phyloP scores from a whole-genome alignment of 2,888 invertebrate species.

The Yponomeuta plumbellus region DNA sequence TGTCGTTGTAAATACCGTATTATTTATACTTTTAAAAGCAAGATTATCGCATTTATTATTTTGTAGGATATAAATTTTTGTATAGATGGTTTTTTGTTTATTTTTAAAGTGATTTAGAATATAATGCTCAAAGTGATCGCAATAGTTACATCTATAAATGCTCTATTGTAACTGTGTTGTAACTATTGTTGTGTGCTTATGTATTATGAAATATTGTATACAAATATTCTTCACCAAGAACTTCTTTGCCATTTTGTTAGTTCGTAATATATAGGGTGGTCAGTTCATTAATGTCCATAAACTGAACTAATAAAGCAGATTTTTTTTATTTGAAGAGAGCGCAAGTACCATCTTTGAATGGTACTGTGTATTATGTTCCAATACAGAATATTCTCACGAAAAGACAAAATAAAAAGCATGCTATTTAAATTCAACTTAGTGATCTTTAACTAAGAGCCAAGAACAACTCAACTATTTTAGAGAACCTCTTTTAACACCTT shows the following conservation, averaged over 20 bases:
- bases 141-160: not conserved
- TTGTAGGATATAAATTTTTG: not conserved
- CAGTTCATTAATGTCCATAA: no score
- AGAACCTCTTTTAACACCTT: no score
- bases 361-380: no score
- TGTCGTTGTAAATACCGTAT: not conserved
- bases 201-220: constrained; percentile 27
- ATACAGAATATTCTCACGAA: no score
- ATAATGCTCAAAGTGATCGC: not conserved
- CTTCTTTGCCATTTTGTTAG: not conserved
- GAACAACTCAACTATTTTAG: no score
- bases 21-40: constrained; percentile 2
- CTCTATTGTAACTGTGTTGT: not conserved
- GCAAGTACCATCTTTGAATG: no score
- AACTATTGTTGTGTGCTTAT: constrained; percentile 55
- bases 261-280: no score
- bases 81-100: not conserved
- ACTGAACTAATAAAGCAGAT: no score
- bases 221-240: not conserved
- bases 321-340: no score
- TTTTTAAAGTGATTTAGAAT: not conserved
- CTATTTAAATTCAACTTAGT: no score
- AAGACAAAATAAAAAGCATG: no score
- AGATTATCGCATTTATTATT: constrained; percentile 10
- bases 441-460: no score